Evolutionary conservation across 1,140 invertebrate species (phyloP).

Genomic region (Temnothorax longispinosus): DNA sequence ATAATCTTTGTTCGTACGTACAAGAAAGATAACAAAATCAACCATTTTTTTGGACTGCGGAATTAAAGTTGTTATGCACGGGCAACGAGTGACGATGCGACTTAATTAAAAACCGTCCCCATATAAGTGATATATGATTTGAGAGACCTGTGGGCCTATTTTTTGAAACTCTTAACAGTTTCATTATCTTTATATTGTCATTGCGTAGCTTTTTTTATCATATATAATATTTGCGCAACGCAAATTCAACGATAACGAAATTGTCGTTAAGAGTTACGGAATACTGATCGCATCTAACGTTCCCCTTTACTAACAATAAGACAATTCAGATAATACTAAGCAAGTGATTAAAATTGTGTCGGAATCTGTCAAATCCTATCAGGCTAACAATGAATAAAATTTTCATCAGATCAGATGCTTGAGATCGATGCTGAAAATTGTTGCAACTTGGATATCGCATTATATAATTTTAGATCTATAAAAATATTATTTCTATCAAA

Average conservation of each 20-base stretch:
- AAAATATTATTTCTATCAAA: neutral
- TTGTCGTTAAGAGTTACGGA: too few species aligned
- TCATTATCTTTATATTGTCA: too few species aligned
- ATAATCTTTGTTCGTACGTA: too few species aligned
- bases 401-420: neutral
- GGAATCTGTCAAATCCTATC: neutral
- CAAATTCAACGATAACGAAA: too few species aligned
- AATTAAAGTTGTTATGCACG: neutral
- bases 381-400: neutral
- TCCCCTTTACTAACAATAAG: neutral
- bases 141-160: too few species aligned
- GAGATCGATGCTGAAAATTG: neutral
- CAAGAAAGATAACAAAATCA: too few species aligned
- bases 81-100: neutral
- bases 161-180: too few species aligned
- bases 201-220: too few species aligned
- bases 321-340: neutral
- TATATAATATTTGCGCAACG: too few species aligned
- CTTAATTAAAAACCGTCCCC: neutral
- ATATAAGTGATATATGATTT: neutral
- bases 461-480: neutral
- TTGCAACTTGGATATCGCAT: neutral
- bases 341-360: neutral
- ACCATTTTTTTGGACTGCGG: neutral
- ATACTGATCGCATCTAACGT: neutral